Evolutionary conservation across 1,140 invertebrate species (phyloP).

Genomic region (Magallana gigas): DNA sequence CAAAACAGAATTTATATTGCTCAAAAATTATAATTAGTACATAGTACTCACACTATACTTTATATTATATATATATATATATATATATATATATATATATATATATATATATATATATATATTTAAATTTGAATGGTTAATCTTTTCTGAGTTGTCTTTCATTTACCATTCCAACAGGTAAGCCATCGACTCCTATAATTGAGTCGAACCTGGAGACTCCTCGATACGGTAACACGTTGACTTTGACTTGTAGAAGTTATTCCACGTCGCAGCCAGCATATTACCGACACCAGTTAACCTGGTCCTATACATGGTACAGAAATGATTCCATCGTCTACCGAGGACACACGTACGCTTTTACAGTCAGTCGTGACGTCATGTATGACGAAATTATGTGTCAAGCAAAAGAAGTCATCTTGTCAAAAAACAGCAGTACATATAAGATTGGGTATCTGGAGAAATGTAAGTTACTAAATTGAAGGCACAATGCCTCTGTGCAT

Average conservation of each 20-base stretch:
- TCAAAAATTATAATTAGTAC: too few species aligned
- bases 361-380: neutral
- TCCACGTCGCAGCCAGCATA: neutral
- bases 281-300: neutral
- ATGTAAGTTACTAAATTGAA: neutral
- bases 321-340: neutral
- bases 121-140: too few species aligned
- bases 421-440: neutral
- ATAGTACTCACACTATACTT: too few species aligned
- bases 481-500: too few species aligned
- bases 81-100: too few species aligned
- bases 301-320: conserved; percentile 25
- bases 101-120: too few species aligned
- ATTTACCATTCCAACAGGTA: neutral
- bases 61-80: too few species aligned
- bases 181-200: neutral
- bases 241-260: neutral
- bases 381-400: neutral
- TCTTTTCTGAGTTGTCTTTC: too few species aligned
- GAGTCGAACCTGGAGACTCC: neutral
- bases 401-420: neutral
- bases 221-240: neutral
- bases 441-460: neutral
- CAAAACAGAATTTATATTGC: too few species aligned
- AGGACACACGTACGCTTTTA: neutral